These are phyloP conservation scores for Ictalurus punctatus DNA, from an alignment of 2,113 vertebrate genomes.

Conservation along the genomic window DNA sequence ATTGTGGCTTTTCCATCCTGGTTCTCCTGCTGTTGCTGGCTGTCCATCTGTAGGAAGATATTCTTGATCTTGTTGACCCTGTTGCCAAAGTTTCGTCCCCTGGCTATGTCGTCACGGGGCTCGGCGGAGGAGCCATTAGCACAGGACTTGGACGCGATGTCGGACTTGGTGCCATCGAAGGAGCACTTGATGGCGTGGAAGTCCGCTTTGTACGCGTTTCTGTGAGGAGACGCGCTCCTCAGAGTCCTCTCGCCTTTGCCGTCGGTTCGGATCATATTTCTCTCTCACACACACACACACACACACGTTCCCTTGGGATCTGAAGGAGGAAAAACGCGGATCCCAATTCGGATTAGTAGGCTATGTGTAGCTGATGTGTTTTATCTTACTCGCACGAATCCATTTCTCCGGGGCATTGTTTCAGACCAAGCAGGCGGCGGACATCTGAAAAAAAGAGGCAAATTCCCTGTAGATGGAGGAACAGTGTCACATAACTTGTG, in stretches of 20 bases:
- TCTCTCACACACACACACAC: conserved; percentile 50
- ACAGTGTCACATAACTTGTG: not conserved
- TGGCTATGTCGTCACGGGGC: conserved; percentile 71
- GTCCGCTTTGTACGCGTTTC: conserved; percentile 90
- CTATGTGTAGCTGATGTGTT: conserved; percentile 11
- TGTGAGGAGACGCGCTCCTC: conserved; percentile 88
- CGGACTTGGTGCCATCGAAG: conserved; percentile 82
- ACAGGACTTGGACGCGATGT: conserved; percentile 69
- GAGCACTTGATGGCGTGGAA: conserved; percentile 90
- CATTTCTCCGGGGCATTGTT: conserved; percentile 60
- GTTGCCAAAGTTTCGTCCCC: conserved; percentile 86
- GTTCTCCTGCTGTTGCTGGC: conserved; percentile 76
- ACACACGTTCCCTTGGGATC: conserved; percentile 25
- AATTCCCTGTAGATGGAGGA: conserved; percentile 7
- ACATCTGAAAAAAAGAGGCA: conserved; percentile 58
- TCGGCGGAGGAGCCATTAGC: conserved; percentile 80
- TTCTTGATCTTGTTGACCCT: conserved; percentile 91
- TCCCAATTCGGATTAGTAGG: conserved; percentile 32
- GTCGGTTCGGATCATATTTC: conserved; percentile 87
- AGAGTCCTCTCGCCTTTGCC: conserved; percentile 86
- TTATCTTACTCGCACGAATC: conserved; percentile 52
- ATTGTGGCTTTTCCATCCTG: conserved; percentile 75
- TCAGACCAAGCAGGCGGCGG: conserved; percentile 56
- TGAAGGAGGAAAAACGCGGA: conserved; percentile 17
- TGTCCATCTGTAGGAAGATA: conserved; percentile 90